Base-by-base conservation (phyloP, 1,140 invertebrate genomes). In the Euura lappo region DNA sequence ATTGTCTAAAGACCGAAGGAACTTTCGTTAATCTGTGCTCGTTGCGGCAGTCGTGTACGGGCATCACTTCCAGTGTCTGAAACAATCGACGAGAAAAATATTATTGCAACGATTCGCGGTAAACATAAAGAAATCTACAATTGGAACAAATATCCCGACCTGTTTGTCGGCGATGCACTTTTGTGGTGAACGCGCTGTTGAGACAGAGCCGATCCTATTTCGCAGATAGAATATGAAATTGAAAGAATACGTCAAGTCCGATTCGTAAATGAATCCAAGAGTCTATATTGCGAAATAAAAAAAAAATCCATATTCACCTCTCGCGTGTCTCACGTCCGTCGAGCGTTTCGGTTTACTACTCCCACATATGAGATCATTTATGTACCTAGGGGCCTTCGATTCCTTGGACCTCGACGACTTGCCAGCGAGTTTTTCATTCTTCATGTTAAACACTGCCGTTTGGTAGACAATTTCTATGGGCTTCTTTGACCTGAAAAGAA, bases 401-500 rank as follows among this genome's bases (percentile, higher is more conserved):
- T 78, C 74, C 44, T 78, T 79, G 65, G 71, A 73, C 68, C 78
- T 81, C 43, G 68, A 69, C 4, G 80, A 73, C 60, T 80, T 28
- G 83, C 4, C 76, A 77, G 51, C 51, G n/a, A 85, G 71, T 69
- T 80, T 80, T 75, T 85, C 81, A 75, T 85, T 85, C 76, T 79
- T 82, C 81, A 85, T 85, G 70, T 85, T 85, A 69, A 79, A 85
- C 43, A 85, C 78, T 60, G 81, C 84, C 2, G 83, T 85, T 72
- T 82, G 75, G 71, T 85, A 81, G 42, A 85, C 80, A 70, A 85
- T 80, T 77, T 85, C 81, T 11, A 82, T 76, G 46, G 83, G 83
- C 72, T 84, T 80, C 73, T 82, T 83, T 2, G 74, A 72, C 69
- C 80, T 82, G 71, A 68, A 74, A 72, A 68, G 47, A 45, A 70